These are phyloP conservation scores for Triplophysa dalaica DNA, from an alignment of 2,113 vertebrate species.

Conservation along the genomic window DNA sequence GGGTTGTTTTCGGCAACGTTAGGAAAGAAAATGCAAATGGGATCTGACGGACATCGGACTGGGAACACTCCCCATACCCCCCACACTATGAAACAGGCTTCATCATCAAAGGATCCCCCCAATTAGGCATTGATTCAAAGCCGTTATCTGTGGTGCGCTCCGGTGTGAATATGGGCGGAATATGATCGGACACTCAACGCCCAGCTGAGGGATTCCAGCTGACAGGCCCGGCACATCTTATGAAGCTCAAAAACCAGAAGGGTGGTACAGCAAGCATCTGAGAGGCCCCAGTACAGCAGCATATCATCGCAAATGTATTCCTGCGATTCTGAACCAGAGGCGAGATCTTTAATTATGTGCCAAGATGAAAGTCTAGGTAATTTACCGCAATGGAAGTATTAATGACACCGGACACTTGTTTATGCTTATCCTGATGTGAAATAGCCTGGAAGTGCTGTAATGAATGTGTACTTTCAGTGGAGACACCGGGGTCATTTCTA, in stretches of 20 bases:
- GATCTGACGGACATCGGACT: conserved; percentile 19
- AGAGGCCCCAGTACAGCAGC: background rate
- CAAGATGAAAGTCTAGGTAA: background rate
- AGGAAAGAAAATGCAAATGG: conserved; percentile 48
- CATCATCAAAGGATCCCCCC: conserved; percentile 45
- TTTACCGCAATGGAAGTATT: conserved; percentile 9
- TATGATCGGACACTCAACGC: conserved; percentile 8
- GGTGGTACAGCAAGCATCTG: background rate
- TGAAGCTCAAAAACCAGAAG: background rate
- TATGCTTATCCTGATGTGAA: conserved; percentile 6
- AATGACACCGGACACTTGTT: conserved; percentile 31
- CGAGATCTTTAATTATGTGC: background rate
- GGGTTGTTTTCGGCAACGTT: conserved; percentile 44
- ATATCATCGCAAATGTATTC: conserved; percentile 1
- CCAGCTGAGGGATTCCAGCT: conserved; percentile 16
- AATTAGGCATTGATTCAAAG: conserved; percentile 47
- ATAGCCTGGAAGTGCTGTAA: conserved; percentile 44
- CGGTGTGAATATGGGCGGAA: background rate
- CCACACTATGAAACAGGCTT: conserved; percentile 24
- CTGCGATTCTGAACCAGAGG: conserved; percentile 4
- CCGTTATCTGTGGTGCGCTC: conserved; percentile 1
- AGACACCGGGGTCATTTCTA: conserved; percentile 51
- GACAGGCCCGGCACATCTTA: conserved; percentile 28
- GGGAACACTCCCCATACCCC: background rate
- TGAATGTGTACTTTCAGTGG: conserved; percentile 50